Evolutionary conservation across 2,888 invertebrate species (phyloP).

Genomic region (Sphaeridia pumilis): DNA sequence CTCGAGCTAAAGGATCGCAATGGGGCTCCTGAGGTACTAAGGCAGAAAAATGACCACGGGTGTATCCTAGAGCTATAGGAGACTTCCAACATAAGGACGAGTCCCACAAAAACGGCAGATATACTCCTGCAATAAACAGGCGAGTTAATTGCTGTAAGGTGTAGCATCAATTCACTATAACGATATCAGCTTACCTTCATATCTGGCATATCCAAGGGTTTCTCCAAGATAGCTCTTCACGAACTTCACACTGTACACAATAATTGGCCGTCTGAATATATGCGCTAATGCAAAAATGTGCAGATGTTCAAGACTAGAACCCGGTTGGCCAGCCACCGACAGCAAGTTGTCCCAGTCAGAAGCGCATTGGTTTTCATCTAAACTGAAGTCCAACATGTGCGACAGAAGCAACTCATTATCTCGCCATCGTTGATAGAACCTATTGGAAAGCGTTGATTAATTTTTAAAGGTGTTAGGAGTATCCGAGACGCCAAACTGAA

Average conservation of each 20-base stretch:
- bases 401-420: conserved; percentile 78
- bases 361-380: conserved; percentile 85
- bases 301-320: conserved; percentile 75
- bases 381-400: conserved; percentile 63
- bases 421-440: conserved; percentile 79
- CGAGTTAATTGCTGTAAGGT: neutral
- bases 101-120: conserved; percentile 92
- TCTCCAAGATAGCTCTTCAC: conserved; percentile 94
- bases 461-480: too few species aligned
- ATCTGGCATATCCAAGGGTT: conserved; percentile 84
- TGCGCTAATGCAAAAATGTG: conserved; percentile 93
- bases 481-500: neutral
- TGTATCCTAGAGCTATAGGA: conserved; percentile 87
- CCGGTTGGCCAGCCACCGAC: conserved; percentile 76
- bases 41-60: conserved; percentile 92
- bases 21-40: conserved; percentile 81
- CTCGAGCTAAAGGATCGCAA: conserved; percentile 37
- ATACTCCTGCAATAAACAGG: conserved; percentile 55
- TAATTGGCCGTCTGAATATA: conserved; percentile 80
- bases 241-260: conserved; percentile 92
- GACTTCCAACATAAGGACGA: conserved; percentile 81
- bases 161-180: neutral
- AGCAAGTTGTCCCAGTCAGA: conserved; percentile 81
- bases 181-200: conserved; percentile 58
- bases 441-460: conserved; percentile 37